A percentile compares a stretch with the other conserved stretches of the same genome.
Conservation (phyloP, 2,888 invertebrate species). For the Taenaris catops region DNA sequence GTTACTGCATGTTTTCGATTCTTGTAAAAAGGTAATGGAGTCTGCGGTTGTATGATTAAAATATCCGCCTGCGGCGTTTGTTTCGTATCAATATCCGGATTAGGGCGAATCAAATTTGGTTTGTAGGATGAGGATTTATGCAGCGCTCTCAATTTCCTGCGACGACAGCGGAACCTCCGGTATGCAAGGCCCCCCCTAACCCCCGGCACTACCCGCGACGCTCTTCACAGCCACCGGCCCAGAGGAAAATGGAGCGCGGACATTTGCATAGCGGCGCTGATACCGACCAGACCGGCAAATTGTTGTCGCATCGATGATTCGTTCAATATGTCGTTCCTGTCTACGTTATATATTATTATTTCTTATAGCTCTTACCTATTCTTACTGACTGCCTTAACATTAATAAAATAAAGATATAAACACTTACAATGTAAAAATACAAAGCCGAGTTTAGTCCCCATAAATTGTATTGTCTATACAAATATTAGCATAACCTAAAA, state of each 20-base stretch:
- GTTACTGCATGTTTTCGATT: constrained; percentile 23
- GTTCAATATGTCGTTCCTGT: constrained; percentile 64
- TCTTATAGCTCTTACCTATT: too few species aligned
- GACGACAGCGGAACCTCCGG: constrained; percentile 73
- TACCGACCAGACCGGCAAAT: constrained; percentile 73
- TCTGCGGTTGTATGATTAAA: constrained; percentile 40
- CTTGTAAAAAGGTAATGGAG: constrained; percentile 18
- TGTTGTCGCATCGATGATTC: constrained; percentile 71
- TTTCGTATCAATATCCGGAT: constrained; percentile 77
- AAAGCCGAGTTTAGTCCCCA: too few species aligned
- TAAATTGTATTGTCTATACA: too few species aligned
- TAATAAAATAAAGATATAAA: too few species aligned
- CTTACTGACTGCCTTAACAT: too few species aligned
- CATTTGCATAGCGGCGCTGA: constrained; percentile 74
- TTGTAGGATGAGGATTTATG: constrained; percentile 75
- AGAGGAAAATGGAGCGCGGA: constrained; percentile 67
- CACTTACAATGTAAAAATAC: too few species aligned
- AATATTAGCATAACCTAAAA: too few species aligned
- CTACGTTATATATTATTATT: too few species aligned
- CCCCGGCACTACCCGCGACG: constrained; percentile 23
- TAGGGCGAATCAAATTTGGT: constrained; percentile 75
- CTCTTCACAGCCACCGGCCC: constrained; percentile 38
- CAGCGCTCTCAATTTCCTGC: constrained; percentile 78
- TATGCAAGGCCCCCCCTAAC: constrained; percentile 36
- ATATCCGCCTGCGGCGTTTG: constrained; percentile 51